Evolutionary conservation across 2,113 vertebrate species (phyloP), one percentile per base, ranked within the genome.

Genomic region (Elachura formosa): DNA sequence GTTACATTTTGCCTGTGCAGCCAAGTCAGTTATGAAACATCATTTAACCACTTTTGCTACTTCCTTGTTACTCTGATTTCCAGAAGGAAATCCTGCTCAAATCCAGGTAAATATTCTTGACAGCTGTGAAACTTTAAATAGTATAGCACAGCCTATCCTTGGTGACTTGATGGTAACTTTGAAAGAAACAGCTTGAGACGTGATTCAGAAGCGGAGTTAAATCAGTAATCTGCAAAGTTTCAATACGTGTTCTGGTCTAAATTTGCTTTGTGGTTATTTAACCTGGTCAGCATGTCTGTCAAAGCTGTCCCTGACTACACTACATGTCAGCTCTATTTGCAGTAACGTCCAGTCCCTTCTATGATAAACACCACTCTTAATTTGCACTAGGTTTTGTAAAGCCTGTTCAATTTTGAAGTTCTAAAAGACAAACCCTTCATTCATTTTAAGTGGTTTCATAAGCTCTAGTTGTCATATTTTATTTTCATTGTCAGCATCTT

Each of bases 71-170:
- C 82, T 75, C 48, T 82, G 87, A 93, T 96, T 94, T 96, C 55
- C 68, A 87, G 58, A 64, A 88, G 71, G 67, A 93, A 95, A 95
- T 83, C 81, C 69, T 95, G 38, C 43, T 63, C 24, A 78, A 73
- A 90, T 89, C 86, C 46, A 89, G n/a, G 75, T 45, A 93, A 59
- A 84, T 92, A 92, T 96, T 96, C 75, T 89, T 91, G 84, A 94
- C 73, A 96, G 66, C 43, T 87, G 80, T 84, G 74, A 87, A 94
- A 90, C 64, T 77, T 76, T 68, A 23, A 80, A 64, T n/a, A 62
- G n/a, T n/a, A 19, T 38, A 91, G 52, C 25, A 55, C 41, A 46
- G 84, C 64, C 52, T 74, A n/a, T 25, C 52, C 52, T 82, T 51
- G 85, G 20, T 64, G 54, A 87, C 46, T 80, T 49, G 12, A 52